Percentiles rank a stretch among this genome's conserved stretches.
These are phyloP conservation scores for Trilocha varians DNA, from an alignment of 2,888 invertebrate species.

Conservation along the genomic window DNA sequence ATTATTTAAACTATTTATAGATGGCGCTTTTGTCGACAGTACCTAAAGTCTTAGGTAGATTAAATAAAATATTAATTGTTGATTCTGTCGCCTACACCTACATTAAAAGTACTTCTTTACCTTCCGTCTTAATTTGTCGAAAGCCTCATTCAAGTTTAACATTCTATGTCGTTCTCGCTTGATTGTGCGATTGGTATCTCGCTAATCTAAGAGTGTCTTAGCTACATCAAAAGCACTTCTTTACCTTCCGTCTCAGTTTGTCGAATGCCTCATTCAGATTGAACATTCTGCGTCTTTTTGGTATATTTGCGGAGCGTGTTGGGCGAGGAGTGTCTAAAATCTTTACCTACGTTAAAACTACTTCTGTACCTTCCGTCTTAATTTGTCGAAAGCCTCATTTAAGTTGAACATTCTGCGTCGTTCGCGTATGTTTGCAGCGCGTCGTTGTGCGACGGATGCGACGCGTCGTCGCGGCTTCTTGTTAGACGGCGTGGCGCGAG, in stretches of 20 bases:
- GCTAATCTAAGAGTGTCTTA: too few relatives aligned
- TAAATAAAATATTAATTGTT: too few relatives aligned
- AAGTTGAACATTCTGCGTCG: constrained; percentile 95
- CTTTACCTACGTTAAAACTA: constrained; percentile 2
- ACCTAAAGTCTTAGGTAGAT: too few relatives aligned
- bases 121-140: constrained; percentile 92
- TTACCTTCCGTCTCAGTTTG: constrained; percentile 87
- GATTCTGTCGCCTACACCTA: too few relatives aligned
- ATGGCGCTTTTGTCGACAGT: too few relatives aligned
- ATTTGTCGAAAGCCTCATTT: constrained; percentile 95
- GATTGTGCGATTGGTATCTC: too few relatives aligned
- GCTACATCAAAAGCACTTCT: constrained; percentile 3
- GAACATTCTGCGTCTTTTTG: constrained; percentile 94
- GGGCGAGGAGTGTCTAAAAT: too few relatives aligned
- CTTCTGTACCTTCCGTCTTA: constrained; percentile 82
- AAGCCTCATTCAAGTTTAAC: constrained; percentile 97
- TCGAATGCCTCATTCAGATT: constrained; percentile 97
- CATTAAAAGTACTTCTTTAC: constrained; percentile 40
- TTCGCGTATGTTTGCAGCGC: constrained; percentile 95
- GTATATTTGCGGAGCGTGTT: constrained; percentile 93
- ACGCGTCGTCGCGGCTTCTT: constrained; percentile 91
- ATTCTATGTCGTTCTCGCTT: constrained; percentile 93
- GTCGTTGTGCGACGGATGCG: constrained; percentile 90
- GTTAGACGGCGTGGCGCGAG: constrained; percentile 53
- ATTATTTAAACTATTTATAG: too few relatives aligned